Evolutionary conservation across 2,113 vertebrate genomes (phyloP), one percentile per base, ranked within the genome.

Genomic region (Saimiri boliviensis): DNA sequence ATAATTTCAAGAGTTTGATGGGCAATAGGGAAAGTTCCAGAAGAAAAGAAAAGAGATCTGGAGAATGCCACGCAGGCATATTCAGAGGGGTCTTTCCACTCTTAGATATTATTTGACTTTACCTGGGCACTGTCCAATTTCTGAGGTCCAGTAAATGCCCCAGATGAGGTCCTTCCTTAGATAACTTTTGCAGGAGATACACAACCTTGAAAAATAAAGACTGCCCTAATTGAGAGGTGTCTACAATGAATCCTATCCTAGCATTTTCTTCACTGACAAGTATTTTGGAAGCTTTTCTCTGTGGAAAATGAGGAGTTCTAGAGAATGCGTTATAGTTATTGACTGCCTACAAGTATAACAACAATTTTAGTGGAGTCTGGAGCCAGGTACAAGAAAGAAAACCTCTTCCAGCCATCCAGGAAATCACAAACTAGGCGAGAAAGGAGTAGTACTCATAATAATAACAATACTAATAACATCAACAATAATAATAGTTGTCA

Each of bases 281-380:
- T 23, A 81, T 54, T 71, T 63, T 63, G 56, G 47, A 6, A 87
- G 77, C 10, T 73, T 90, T 89, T 86, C 74, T 87, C 6, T 73
- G 2, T 92, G 45, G 45, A 70, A 89, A 79, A 40, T 49, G 49
- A 76, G 60, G 9, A 11, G 20, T 81, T 92, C 71, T 52, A 30
- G 17, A 54, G 86, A 60, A 81, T 32, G 37, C 9, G 12, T 76
- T 66, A n/a, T 25, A 74, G 30, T 20, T 47, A 27, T 17, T 63
- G 37, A 85, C 84, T 92, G 63, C 13, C 49, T 84, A 7, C 25
- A 47, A 63, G 11, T 56, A 20, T 13, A 32, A 8, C 56, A 47
- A 30, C 11, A 86, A 19, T 77, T 83, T 3, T n/a, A 42, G 35
- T 56, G 84, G 68, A 86, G n/a, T 70, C 52, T 84, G 40, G 21